Base-by-base conservation (phyloP, 1,140 invertebrate species). In the Homalodisca vitripennis region DNA sequence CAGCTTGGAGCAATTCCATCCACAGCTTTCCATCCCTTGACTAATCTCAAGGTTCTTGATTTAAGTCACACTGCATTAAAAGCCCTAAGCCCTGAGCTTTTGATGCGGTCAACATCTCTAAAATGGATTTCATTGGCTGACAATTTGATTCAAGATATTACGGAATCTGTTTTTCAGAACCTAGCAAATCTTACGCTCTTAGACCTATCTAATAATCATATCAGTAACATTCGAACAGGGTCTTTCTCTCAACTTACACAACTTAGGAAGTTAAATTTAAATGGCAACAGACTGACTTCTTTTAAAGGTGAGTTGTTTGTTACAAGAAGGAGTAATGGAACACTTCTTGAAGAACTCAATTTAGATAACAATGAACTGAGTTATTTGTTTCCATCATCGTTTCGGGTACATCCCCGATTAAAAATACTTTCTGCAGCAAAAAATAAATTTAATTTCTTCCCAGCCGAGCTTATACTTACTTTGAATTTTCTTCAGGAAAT, bases 361-460 rank as follows among this genome's bases (percentile, higher is more conserved):
- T 83, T 94, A 30, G 88, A 88, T 10, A 78, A 90, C 57, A 94
- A 94, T 80, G 86, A 89, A 72, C 79, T 94, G 30, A 88, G 85
- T 74, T 92, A 92, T 77, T 78, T 92, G 32, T 92, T 90, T 73
- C 89, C 90, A 2, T 89, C 91, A 0, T 91, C 91, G 2, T 94
- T 95, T 75, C 86, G 88, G 75, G 90, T 92, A 66, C 91, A 94
- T 79, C 88, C 90, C 0, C 81, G 89, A 30, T 75, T 95, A 22
- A 84, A 84, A 53, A 80, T 84, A 76, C 85, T 95, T 12, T 83
- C 85, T 62, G 84, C 92, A 0, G 81, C 84, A 0, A 82, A 86
- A 53, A 95, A 95, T 78, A 86, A 89, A 76, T 90, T 95, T 71
- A 88, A 87, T 67, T 89, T 90, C 75, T 94, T 94, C 78, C 90